Evolutionary conservation across 2,888 invertebrate species (phyloP).

Genomic region (Amblyteles armatorius): DNA sequence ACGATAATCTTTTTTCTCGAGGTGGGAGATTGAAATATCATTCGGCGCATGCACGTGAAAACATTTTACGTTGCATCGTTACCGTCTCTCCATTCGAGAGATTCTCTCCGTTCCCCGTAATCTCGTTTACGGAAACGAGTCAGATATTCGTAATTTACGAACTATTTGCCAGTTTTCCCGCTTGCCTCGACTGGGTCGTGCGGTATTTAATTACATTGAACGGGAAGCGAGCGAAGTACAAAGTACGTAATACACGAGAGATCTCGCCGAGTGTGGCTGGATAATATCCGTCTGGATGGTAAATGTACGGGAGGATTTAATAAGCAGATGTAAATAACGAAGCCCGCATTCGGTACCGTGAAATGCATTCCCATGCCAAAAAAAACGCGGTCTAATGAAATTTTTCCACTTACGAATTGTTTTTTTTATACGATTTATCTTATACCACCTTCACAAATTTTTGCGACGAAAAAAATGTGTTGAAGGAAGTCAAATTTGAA

Average conservation of each 20-base stretch:
- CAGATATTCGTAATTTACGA: neutral
- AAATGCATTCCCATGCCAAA: neutral
- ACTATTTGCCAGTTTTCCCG: constrained; percentile 21
- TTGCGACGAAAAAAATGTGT: too few relatives aligned
- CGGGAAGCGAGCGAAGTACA: constrained; percentile 29
- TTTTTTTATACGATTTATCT: too few relatives aligned
- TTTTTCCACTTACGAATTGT: neutral
- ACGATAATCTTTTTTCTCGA: neutral
- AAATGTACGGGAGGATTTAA: constrained; percentile 20
- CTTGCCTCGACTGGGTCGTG: constrained; percentile 3
- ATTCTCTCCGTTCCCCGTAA: constrained; percentile 23
- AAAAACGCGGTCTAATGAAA: neutral
- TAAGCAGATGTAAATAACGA: neutral
- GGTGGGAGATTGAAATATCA: neutral
- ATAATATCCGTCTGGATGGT: constrained; percentile 12
- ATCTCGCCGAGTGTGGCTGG: constrained; percentile 7
- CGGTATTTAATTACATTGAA: constrained; percentile 35
- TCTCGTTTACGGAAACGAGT: neutral
- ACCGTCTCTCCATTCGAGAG: constrained; percentile 29
- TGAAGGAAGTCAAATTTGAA: too few relatives aligned
- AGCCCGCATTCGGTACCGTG: neutral
- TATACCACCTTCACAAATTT: too few relatives aligned
- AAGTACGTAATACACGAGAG: constrained; percentile 19
- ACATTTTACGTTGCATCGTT: constrained; percentile 43
- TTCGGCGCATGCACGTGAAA: constrained; percentile 27